Conservation (phyloP, 2,797 vertebrate genomes). For the Etheostoma nigrum region DNA sequence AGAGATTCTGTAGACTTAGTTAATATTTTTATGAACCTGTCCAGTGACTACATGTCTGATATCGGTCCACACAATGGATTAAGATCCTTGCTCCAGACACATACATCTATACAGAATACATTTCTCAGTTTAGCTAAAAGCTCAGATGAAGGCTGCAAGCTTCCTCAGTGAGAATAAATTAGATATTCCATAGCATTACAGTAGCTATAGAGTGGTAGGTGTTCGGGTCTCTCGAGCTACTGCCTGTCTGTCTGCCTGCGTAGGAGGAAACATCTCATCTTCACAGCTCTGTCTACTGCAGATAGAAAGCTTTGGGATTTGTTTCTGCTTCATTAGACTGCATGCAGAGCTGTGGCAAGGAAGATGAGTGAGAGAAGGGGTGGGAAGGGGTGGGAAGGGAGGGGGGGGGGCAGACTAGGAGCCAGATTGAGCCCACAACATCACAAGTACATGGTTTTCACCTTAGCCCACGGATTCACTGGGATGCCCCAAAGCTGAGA, state of each 20-base stretch:
- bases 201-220: conserved; percentile 63
- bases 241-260: conserved; percentile 68
- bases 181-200: conserved; percentile 45
- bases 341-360: conserved; percentile 45
- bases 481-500: conserved; percentile 56
- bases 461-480: conserved; percentile 55
- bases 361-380: conserved; percentile 21
- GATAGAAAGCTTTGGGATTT: conserved; percentile 50
- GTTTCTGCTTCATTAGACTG: conserved; percentile 56
- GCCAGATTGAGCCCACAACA: conserved; percentile 56
- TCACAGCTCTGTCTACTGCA: conserved; percentile 67
- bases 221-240: conserved; percentile 61
- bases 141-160: conserved; percentile 34
- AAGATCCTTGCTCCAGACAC: conserved; percentile 31
- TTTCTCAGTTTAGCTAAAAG: conserved; percentile 11
- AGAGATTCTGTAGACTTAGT: not conserved
- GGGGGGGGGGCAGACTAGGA: conserved; percentile 10
- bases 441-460: conserved; percentile 58
- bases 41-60: not conserved
- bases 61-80: conserved; percentile 1
- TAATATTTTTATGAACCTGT: not conserved
- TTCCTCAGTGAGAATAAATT: conserved; percentile 46
- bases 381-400: not conserved
- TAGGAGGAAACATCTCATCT: conserved; percentile 77
- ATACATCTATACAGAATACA: conserved; percentile 22